These are phyloP conservation scores for Cyphomyrus plagiostoma DNA, from an alignment of 2,113 vertebrate species.

Conservation along the genomic window DNA sequence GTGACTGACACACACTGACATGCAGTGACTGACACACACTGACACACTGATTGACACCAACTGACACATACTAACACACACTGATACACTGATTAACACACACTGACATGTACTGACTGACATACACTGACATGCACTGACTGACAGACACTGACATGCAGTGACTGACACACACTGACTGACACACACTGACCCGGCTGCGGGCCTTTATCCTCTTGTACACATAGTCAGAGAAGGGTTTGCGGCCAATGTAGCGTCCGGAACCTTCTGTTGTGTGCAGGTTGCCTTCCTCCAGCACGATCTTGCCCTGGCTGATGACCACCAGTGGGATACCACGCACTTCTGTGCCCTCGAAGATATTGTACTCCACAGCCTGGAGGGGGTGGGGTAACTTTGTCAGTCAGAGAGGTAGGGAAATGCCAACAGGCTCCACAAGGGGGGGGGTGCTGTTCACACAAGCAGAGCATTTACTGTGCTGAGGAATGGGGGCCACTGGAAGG, in stretches of 20 bases:
- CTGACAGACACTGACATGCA: background rate
- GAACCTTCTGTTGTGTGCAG: constrained; percentile 86
- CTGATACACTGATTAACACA: background rate
- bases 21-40: too few relatives aligned
- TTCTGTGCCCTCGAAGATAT: constrained; percentile 94
- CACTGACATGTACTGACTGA: background rate
- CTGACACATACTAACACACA: background rate
- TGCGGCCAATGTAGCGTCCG: constrained; percentile 80
- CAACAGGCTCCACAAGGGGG: background rate
- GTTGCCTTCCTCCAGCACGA: constrained; percentile 86
- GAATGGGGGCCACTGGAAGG: background rate
- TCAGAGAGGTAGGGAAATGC: background rate
- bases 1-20: background rate
- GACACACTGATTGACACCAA: background rate
- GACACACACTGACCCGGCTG: constrained; percentile 68
- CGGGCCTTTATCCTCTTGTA: constrained; percentile 98
- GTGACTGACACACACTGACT: background rate
- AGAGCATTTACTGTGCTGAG: background rate
- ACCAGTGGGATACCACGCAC: constrained; percentile 87
- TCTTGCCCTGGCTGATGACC: constrained; percentile 98
- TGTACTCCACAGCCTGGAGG: constrained; percentile 84
- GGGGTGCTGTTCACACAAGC: background rate
- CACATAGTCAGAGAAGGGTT: constrained; percentile 92
- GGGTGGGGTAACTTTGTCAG: background rate
- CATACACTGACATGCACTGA: background rate